phyloP scores from a whole-genome alignment of 2,888 invertebrate species.

The Sarcophaga caerulescens region DNA sequence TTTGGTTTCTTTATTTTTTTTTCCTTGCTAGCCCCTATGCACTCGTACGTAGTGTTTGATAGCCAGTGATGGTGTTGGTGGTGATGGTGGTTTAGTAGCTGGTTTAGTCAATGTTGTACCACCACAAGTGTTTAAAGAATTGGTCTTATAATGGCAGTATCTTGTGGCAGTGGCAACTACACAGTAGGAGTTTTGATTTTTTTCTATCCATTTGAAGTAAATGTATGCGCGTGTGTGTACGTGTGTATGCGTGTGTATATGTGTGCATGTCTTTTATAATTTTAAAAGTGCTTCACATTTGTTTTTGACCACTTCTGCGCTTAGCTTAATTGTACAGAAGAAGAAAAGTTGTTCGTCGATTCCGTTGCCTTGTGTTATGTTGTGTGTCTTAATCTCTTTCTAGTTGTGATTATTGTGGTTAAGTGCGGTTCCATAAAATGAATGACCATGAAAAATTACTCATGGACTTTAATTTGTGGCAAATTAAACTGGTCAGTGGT shows the following conservation, averaged over 20 bases:
- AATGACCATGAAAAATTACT: slow-evolving; percentile 59
- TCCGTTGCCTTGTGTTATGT: slow-evolving; percentile 6
- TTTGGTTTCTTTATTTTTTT: background rate
- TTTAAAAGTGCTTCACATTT: slow-evolving; percentile 55
- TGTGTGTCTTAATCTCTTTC: slow-evolving; percentile 45
- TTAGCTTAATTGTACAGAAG: slow-evolving; percentile 51
- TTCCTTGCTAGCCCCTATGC: too few species aligned
- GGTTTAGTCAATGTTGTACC: background rate
- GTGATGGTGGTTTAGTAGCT: background rate
- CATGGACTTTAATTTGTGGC: slow-evolving; percentile 29
- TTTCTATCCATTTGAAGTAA: background rate
- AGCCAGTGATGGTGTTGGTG: too few species aligned
- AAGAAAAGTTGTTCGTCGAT: background rate
- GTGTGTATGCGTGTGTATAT: background rate
- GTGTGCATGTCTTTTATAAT: slow-evolving; percentile 13
- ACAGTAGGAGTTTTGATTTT: slow-evolving; percentile 54
- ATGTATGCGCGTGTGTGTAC: background rate
- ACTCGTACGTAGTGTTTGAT: too few species aligned
- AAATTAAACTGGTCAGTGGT: slow-evolving; percentile 15
- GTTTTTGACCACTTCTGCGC: slow-evolving; percentile 45
- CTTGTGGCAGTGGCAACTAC: slow-evolving; percentile 27
- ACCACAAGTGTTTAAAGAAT: slow-evolving; percentile 2
- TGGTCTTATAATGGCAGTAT: slow-evolving; percentile 6
- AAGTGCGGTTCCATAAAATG: slow-evolving; percentile 13
- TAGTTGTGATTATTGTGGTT: slow-evolving; percentile 41